Evolutionary conservation across 2,888 invertebrate genomes (phyloP), one percentile per base, ranked within the genome.

Genomic region (Tetrapedia diversipes): DNA sequence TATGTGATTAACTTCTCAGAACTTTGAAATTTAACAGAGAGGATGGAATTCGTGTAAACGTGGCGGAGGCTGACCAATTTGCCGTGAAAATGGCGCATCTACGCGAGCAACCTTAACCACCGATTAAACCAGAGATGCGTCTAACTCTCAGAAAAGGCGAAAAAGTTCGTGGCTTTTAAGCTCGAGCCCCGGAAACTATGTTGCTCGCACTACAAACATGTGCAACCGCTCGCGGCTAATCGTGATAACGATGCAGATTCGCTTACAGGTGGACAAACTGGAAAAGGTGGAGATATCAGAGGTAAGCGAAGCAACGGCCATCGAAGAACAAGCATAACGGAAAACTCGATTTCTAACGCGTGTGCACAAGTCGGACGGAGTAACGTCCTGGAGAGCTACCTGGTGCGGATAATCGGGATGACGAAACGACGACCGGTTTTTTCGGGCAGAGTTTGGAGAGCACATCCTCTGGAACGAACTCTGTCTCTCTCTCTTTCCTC

Each of bases 371-470:
- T 24, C 34, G 60, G 61, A 68, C 57, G 49, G 71, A 68, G 82
- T 82, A 84, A 84, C 78, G 76, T 80, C 84, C 79, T n/a, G n/a
- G n/a, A n/a, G 75, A 68, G 72, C 73, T 59, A 77, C 69, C 70
- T 72, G 79, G 68, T 77, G 72, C 77, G 72, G 82, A 80, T 82
- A 84, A 84, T 84, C 84, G 74, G 78, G 76, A 84, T 84, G 84
- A 84, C 82, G 84, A 84, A 84, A 84, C 78, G 77, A 76, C 82
- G 84, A 84, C 84, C 84, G 84, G 84, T 84, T 82, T 80, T 84
- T 84, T 82, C 80, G 64, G 54, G 73, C 60, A 79, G 70, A 79
- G 76, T 65, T 81, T 81, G 49, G 67, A 83, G 75, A 71, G 77
- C 65, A 79, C 81, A 77, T 83, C 76, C 76, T 79, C 76, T 71